Conservation (phyloP, 2,797 vertebrate species). For the Myotis daubentonii region DNA sequence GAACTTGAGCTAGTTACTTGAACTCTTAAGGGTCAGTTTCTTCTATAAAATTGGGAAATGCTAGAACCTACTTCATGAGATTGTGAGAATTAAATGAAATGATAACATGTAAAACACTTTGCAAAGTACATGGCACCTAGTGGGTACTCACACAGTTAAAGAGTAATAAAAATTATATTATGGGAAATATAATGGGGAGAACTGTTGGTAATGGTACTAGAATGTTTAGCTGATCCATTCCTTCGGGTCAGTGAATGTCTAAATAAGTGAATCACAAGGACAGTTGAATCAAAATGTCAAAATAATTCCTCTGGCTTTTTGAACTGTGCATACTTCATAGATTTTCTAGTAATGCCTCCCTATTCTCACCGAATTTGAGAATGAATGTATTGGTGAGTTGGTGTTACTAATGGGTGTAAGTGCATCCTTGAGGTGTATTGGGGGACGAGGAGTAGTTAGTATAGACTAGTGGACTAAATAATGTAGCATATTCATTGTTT, state of each 20-base stretch:
- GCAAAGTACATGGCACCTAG: neutral
- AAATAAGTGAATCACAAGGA: slow-evolving; percentile 27
- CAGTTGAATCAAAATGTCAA: neutral
- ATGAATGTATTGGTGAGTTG: neutral
- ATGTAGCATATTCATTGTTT: slow-evolving; percentile 2
- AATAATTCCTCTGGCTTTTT: neutral
- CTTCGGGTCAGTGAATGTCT: slow-evolving; percentile 11
- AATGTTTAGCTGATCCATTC: neutral
- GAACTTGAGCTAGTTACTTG: slow-evolving; percentile 37
- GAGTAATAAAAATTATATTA: neutral
- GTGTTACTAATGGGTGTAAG: neutral
- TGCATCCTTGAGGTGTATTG: neutral
- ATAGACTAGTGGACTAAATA: neutral
- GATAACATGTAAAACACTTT: neutral
- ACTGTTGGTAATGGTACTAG: neutral
- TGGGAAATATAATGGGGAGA: neutral
- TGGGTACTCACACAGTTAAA: neutral
- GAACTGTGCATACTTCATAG: neutral
- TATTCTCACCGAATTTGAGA: neutral
- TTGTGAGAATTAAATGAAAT: slow-evolving; percentile 14
- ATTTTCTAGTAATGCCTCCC: neutral
- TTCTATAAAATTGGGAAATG: slow-evolving; percentile 15
- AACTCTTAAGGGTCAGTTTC: slow-evolving; percentile 37
- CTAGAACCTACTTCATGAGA: neutral
- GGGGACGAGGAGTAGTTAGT: neutral